Conservation (phyloP, 64 coral and sea anemone genomes). For the Acropora tenuis region DNA sequence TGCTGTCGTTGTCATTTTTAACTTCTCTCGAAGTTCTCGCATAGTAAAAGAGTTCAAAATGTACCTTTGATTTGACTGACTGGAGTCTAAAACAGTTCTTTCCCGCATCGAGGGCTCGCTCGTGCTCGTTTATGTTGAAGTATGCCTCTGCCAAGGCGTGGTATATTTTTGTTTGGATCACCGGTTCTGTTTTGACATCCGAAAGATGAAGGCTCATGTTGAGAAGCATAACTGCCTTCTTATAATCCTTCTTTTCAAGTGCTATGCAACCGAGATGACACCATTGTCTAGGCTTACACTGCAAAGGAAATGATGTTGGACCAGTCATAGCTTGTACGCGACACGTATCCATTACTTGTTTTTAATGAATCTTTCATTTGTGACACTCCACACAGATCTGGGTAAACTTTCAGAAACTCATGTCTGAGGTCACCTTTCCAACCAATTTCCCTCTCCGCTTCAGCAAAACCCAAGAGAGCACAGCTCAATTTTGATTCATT, state of each 20-base stretch:
- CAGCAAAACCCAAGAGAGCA: too few relatives aligned
- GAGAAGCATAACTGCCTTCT: conserved; percentile 17
- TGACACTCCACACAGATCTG: too few relatives aligned
- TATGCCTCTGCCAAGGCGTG: conserved; percentile 20
- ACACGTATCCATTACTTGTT: not conserved
- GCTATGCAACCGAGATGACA: conserved; percentile 28
- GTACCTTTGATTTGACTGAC: conserved; percentile 38
- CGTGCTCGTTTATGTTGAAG: conserved; percentile 7
- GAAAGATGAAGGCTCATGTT: conserved; percentile 31
- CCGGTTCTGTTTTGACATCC: not conserved
- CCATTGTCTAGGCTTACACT: conserved; percentile 39
- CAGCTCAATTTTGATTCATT: too few relatives aligned
- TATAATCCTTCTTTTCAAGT: not conserved
- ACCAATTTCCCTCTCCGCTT: too few relatives aligned
- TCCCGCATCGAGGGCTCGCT: not conserved
- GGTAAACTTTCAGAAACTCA: too few relatives aligned
- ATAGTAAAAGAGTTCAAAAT: not conserved
- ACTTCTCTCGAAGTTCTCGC: not conserved
- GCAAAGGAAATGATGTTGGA: not conserved
- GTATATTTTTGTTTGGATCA: not conserved
- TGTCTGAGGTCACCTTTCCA: too few relatives aligned
- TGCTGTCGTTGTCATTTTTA: too few relatives aligned
- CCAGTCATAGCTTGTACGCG: not conserved
- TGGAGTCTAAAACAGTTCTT: conserved; percentile 12
- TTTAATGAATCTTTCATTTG: too few relatives aligned